Percentiles rank a stretch among this genome's conserved stretches.
Evolutionary conservation across 2,888 invertebrate species (phyloP).

Genomic region (Netelia inedita): DNA sequence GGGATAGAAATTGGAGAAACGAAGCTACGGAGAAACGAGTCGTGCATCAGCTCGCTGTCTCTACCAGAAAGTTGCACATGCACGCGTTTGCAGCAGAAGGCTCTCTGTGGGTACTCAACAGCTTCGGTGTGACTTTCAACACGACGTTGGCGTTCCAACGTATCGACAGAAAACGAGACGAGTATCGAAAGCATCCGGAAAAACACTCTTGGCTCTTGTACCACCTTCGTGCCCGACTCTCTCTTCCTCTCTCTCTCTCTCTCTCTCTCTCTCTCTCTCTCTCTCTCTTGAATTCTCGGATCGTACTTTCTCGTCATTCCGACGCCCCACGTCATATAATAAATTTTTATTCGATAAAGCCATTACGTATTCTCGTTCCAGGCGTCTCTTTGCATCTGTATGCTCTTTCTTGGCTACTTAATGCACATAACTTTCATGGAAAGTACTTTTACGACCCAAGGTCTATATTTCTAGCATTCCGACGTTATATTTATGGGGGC

Average conservation of each 20-base stretch:
- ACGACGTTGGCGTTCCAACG: constrained; percentile 49
- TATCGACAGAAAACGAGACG: constrained; percentile 38
- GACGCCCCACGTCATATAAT: constrained; percentile 14
- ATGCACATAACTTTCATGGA: neutral
- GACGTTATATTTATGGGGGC: neutral
- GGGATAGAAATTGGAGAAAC: constrained; percentile 23
- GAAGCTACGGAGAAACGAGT: constrained; percentile 50
- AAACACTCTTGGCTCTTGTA: constrained; percentile 21
- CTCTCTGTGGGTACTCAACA: constrained; percentile 11
- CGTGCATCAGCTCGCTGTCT: constrained; percentile 78
- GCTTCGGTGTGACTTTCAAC: constrained; percentile 37
- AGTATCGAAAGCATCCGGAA: constrained; percentile 34
- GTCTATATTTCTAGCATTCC: neutral
- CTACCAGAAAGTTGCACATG: constrained; percentile 68
- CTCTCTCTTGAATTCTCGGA: neutral
- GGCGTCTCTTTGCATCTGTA: neutral
- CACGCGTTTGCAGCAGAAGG: constrained; percentile 37
- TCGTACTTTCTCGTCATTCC: constrained; percentile 16
- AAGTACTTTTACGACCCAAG: constrained; percentile 1
- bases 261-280: constrained; percentile 9
- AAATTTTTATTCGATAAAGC: constrained; percentile 19
- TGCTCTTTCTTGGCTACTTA: constrained; percentile 8
- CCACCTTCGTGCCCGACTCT: too few species aligned
- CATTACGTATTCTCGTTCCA: neutral
- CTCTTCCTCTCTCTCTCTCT: neutral